phyloP scores from a whole-genome alignment of 2,113 vertebrate species.

The Colossoma macropomum region DNA sequence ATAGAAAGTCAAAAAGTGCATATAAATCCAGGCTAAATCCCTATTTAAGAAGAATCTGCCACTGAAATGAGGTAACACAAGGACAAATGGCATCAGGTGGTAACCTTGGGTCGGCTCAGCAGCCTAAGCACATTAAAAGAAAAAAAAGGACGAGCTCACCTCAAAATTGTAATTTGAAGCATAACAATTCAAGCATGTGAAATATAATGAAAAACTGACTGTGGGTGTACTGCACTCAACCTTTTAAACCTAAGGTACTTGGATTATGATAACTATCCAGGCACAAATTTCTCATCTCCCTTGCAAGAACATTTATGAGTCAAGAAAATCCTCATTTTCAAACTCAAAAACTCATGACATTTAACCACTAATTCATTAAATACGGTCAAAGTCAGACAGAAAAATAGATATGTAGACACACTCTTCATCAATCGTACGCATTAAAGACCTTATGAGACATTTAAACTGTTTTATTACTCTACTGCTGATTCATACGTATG shows the following conservation, averaged over 20 bases:
- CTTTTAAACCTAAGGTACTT: background rate
- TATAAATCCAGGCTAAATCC: constrained; percentile 24
- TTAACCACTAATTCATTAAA: background rate
- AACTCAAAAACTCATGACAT: background rate
- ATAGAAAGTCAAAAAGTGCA: constrained; percentile 12
- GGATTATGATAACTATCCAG: background rate
- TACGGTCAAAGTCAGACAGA: background rate
- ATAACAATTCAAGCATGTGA: constrained; percentile 9
- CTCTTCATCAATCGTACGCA: background rate
- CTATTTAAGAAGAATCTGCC: constrained; percentile 15
- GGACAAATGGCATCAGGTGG: constrained; percentile 14
- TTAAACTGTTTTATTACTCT: no score
- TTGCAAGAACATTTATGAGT: background rate
- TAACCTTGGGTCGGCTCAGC: constrained; percentile 39
- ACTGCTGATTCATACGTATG: no score
- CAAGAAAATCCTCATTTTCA: background rate
- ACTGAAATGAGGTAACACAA: constrained; percentile 16
- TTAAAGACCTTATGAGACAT: no score
- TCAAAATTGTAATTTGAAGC: constrained; percentile 15
- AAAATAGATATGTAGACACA: background rate
- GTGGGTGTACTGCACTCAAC: background rate
- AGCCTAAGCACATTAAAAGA: constrained; percentile 29
- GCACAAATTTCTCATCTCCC: constrained; percentile 3
- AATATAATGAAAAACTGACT: constrained; percentile 22
- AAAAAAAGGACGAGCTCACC: background rate